A percentile compares a stretch with the other conserved stretches of the same genome.
These are phyloP conservation scores for Crotophaga sulcirostris DNA, from an alignment of 2,113 vertebrate species.

Conservation along the genomic window DNA sequence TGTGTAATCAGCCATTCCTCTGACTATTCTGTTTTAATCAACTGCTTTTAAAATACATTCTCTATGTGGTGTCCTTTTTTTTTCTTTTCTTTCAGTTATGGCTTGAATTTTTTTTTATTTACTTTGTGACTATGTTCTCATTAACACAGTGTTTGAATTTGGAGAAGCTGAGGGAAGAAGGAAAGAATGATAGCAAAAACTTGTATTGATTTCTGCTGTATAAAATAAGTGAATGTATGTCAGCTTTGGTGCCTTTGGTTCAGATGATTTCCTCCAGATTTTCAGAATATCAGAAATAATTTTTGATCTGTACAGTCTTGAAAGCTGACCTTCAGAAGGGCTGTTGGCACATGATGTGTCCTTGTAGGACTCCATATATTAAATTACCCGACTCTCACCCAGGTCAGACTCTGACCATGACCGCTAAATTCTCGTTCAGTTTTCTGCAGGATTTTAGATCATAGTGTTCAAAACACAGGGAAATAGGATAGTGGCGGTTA, in stretches of 20 bases:
- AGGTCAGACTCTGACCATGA: background rate
- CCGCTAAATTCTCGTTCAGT: background rate
- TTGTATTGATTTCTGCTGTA: fast-evolving
- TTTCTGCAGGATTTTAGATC: background rate
- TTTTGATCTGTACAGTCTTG: background rate
- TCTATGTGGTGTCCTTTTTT: background rate
- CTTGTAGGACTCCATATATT: background rate
- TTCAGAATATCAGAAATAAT: background rate
- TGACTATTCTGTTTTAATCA: background rate
- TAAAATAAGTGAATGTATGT: background rate
- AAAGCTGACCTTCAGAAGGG: background rate
- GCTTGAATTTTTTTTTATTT: background rate
- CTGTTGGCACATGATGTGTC: background rate
- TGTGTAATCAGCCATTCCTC: background rate
- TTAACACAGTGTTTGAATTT: background rate
- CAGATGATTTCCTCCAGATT: background rate
- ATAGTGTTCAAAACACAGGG: background rate
- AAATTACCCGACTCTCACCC: background rate
- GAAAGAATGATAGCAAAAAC: background rate
- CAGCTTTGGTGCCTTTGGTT: background rate
- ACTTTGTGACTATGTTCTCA: background rate
- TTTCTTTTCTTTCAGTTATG: background rate
- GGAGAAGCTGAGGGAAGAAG: background rate
- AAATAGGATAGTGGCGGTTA: background rate
- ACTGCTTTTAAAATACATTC: background rate